A percentile compares a stretch with the other conserved stretches of the same genome.
Conservation (phyloP, 2,888 invertebrate species). For the Chorisops tibialis region DNA sequence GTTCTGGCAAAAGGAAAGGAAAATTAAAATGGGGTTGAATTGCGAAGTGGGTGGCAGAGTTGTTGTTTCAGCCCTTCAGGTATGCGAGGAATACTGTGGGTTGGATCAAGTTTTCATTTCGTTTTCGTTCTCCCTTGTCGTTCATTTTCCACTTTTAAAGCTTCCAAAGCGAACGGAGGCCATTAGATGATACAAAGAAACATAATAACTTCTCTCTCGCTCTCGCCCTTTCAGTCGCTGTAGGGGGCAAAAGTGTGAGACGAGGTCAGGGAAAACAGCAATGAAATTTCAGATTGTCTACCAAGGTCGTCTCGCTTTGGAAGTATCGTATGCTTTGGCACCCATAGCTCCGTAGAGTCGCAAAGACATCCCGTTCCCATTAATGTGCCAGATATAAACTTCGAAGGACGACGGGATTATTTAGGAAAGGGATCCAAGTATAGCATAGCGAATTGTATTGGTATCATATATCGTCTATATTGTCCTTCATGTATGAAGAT, state of each 20-base stretch:
- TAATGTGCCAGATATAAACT: not conserved
- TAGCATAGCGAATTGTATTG: too few relatives aligned
- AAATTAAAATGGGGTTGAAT: conserved; percentile 17
- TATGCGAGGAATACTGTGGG: not conserved
- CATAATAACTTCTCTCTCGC: not conserved
- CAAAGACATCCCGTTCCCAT: too few relatives aligned
- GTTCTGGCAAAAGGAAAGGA: conserved; percentile 8
- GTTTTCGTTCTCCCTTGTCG: conserved; percentile 18
- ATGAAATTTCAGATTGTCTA: conserved; percentile 19
- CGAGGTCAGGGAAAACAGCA: conserved; percentile 11
- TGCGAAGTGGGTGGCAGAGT: not conserved
- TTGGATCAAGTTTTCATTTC: conserved; percentile 16
- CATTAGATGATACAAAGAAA: conserved; percentile 9
- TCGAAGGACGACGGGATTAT: not conserved
- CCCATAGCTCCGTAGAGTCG: not conserved
- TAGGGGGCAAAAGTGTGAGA: not conserved
- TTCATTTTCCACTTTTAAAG: conserved; percentile 13
- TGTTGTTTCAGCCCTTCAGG: conserved; percentile 18
- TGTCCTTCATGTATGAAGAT: not conserved
- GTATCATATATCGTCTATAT: too few relatives aligned
- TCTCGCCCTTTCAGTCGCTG: not conserved
- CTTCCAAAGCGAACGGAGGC: conserved; percentile 4
- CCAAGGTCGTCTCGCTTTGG: conserved; percentile 23
- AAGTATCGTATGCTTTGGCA: conserved; percentile 7
- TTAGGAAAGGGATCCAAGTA: not conserved